Evolutionary conservation across 2,888 invertebrate genomes (phyloP).

Genomic region (Sinodicranocentrus sp.): DNA sequence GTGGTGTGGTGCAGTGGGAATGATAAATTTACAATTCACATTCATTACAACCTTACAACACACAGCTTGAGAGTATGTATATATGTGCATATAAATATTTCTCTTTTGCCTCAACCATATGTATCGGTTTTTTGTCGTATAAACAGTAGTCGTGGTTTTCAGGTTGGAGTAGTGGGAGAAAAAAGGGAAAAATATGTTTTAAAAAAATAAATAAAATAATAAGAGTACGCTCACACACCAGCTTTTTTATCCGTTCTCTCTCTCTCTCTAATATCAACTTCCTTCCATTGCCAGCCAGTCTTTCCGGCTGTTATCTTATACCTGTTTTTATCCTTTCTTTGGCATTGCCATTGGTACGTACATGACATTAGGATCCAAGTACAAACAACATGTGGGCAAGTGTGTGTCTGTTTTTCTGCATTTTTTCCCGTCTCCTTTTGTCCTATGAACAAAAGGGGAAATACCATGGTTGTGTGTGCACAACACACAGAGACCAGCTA

Average conservation of each 20-base stretch:
- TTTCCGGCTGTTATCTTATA: slow-evolving; percentile 19
- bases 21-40: slow-evolving; percentile 64
- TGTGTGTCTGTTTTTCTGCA: too few relatives aligned
- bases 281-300: slow-evolving; percentile 4
- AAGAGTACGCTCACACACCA: too few relatives aligned
- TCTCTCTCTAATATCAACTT: slow-evolving; percentile 4
- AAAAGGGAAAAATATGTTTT: neutral
- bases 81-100: too few relatives aligned
- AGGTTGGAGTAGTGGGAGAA: neutral
- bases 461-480: too few relatives aligned
- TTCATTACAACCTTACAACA: slow-evolving; percentile 54
- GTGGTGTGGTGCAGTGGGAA: slow-evolving; percentile 55
- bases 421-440: too few relatives aligned
- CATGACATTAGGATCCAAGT: neutral
- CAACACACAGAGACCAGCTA: too few relatives aligned
- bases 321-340: slow-evolving; percentile 10
- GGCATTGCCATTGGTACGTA: neutral
- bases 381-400: too few relatives aligned
- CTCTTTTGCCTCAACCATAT: too few relatives aligned
- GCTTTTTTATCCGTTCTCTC: neutral
- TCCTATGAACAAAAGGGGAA: too few relatives aligned
- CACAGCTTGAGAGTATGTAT: too few relatives aligned
- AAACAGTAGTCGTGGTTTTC: too few relatives aligned
- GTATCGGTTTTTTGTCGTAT: too few relatives aligned
- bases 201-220: neutral